Evolutionary conservation across 1,140 invertebrate species (phyloP).

Genomic region (Pseudomyrmex sp.): DNA sequence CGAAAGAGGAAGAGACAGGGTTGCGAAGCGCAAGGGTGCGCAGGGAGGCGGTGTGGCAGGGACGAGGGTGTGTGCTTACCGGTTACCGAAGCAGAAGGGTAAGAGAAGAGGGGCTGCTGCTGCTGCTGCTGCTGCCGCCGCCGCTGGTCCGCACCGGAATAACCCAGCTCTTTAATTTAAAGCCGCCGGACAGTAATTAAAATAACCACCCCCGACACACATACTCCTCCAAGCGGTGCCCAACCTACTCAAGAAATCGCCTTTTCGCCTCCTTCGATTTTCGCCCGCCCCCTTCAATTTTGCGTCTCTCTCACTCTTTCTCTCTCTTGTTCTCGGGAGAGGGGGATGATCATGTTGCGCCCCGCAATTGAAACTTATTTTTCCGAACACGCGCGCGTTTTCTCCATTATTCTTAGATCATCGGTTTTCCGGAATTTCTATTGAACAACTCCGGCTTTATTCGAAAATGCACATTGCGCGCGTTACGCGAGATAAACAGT

Average conservation of each 20-base stretch:
- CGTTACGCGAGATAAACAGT: too few species aligned
- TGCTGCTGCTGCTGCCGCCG: slow-evolving; percentile 15
- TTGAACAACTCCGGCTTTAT: not conserved
- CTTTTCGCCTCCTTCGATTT: slow-evolving; percentile 3
- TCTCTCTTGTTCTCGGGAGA: not conserved
- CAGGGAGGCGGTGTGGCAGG: not conserved
- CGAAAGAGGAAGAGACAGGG: slow-evolving; percentile 53
- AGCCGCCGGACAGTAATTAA: slow-evolving; percentile 85
- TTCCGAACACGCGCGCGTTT: not conserved
- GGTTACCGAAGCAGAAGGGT: slow-evolving; percentile 75
- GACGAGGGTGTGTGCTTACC: slow-evolving; percentile 70
- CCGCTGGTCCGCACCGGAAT: slow-evolving; percentile 75
- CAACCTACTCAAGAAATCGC: slow-evolving; percentile 69
- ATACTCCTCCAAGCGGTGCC: slow-evolving; percentile 80
- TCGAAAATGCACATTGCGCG: not conserved
- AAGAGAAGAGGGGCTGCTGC: slow-evolving; percentile 64
- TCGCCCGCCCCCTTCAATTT: not conserved
- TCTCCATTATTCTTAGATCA: not conserved
- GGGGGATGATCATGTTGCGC: not conserved
- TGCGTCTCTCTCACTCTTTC: not conserved
- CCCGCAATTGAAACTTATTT: too few species aligned
- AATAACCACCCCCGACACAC: slow-evolving; percentile 83
- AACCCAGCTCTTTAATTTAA: slow-evolving; percentile 84
- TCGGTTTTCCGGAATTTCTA: not conserved
- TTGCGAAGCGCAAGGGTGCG: slow-evolving; percentile 48